Conservation (phyloP, 1,140 invertebrate genomes). For the Bilobella aurantiaca region DNA sequence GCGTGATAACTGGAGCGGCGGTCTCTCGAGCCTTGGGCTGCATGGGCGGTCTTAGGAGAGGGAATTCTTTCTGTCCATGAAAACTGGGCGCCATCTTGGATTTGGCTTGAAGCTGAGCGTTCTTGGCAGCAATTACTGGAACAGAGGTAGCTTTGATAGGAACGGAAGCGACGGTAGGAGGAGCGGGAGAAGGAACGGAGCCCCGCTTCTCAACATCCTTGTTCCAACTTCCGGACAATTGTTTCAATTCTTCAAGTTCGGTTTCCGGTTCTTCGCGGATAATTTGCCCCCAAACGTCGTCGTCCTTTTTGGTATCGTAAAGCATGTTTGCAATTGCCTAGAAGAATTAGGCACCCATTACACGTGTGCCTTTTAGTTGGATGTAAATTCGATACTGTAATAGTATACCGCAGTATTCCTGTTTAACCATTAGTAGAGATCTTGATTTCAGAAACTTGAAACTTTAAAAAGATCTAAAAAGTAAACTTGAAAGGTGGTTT, state of each 20-base stretch:
- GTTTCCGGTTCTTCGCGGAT: constrained; percentile 21
- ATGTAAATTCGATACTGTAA: too few species aligned
- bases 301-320: neutral
- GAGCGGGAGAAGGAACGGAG: neutral
- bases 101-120: neutral
- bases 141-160: constrained; percentile 4
- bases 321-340: too few species aligned
- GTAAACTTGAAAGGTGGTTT: too few species aligned
- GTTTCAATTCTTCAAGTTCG: constrained; percentile 29
- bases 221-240: neutral
- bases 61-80: constrained; percentile 50
- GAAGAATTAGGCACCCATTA: too few species aligned
- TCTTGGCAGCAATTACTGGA: neutral
- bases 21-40: neutral
- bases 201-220: neutral
- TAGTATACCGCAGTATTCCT: too few species aligned
- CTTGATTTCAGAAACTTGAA: too few species aligned
- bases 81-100: constrained; percentile 26
- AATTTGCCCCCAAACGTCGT: constrained; percentile 19
- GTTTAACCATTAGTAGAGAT: too few species aligned
- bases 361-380: too few species aligned
- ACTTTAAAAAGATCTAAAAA: too few species aligned
- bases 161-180: neutral
- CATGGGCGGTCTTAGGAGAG: constrained; percentile 47
- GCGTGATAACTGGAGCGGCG: constrained; percentile 23